Evolutionary conservation across 2,797 vertebrate species (phyloP).

Genomic region (Avahi laniger): DNA sequence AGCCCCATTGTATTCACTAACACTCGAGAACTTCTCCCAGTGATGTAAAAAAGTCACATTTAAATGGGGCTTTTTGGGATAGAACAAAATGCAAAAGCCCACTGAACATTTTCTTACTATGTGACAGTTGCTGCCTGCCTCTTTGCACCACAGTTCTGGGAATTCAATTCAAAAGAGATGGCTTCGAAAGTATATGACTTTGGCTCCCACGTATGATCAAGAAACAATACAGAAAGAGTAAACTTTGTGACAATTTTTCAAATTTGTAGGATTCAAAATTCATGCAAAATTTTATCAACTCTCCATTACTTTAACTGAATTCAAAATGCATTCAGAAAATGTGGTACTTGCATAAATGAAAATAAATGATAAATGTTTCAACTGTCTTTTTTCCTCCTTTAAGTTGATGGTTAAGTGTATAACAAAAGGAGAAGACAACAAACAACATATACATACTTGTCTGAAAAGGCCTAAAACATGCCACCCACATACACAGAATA

Average conservation of each 20-base stretch:
- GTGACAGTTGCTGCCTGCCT: slow-evolving; percentile 50
- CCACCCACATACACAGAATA: slow-evolving; percentile 75
- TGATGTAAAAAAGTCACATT: slow-evolving; percentile 82
- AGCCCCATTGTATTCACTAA: slow-evolving; percentile 80
- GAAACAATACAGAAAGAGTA: slow-evolving; percentile 44
- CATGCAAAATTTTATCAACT: slow-evolving; percentile 63
- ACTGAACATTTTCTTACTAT: background rate
- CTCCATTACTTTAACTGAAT: slow-evolving; percentile 63
- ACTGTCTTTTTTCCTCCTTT: slow-evolving; percentile 38
- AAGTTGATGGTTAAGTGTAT: slow-evolving; percentile 68
- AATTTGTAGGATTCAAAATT: slow-evolving; percentile 15
- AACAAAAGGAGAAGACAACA: slow-evolving; percentile 76
- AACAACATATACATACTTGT: slow-evolving; percentile 72
- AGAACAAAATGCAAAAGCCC: slow-evolving; percentile 42
- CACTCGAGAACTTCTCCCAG: slow-evolving; percentile 76
- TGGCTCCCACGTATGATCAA: background rate
- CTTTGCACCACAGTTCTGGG: slow-evolving; percentile 15
- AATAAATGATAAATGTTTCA: slow-evolving; percentile 78
- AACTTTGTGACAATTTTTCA: slow-evolving; percentile 52
- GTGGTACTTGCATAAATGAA: slow-evolving; percentile 63
- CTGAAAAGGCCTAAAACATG: slow-evolving; percentile 60
- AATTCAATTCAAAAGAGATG: slow-evolving; percentile 50
- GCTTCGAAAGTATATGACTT: slow-evolving; percentile 8
- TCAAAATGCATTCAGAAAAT: slow-evolving; percentile 67
- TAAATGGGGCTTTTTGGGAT: slow-evolving; percentile 23